Evolutionary conservation across 2,888 invertebrate genomes (phyloP).

Genomic region (Nymphalis polychloros): DNA sequence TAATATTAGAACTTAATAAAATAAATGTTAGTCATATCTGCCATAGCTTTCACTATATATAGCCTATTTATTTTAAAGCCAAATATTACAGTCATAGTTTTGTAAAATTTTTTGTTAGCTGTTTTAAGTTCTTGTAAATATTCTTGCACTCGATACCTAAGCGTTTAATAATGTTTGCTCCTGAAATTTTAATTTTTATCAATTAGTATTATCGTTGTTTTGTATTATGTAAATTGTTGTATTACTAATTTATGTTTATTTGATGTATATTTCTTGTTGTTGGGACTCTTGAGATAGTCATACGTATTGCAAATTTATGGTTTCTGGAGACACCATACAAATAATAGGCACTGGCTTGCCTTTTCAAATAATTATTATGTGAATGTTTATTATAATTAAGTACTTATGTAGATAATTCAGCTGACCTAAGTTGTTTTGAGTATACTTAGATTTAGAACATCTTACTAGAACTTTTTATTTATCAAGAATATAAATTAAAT

Average conservation of each 20-base stretch:
- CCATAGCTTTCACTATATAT: constrained; percentile 78
- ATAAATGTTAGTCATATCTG: constrained; percentile 37
- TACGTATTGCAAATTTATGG: constrained; percentile 55
- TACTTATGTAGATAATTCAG: constrained; percentile 42
- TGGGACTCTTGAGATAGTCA: constrained; percentile 64
- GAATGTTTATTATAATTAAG: constrained; percentile 40
- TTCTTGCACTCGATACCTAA: constrained; percentile 58
- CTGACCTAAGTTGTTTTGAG: constrained; percentile 31
- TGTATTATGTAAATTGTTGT: constrained; percentile 75
- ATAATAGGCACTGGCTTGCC: constrained; percentile 63
- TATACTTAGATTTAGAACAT: constrained; percentile 24
- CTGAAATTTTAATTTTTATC: constrained; percentile 58
- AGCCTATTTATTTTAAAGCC: constrained; percentile 81
- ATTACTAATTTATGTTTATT: constrained; percentile 73
- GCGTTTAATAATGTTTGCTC: constrained; percentile 67
- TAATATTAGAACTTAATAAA: constrained; percentile 34
- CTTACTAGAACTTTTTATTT: constrained; percentile 21
- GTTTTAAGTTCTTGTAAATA: constrained; percentile 78
- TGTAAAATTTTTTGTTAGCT: constrained; percentile 69
- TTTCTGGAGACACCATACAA: constrained; percentile 46
- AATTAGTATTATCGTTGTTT: constrained; percentile 79
- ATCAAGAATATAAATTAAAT: constrained; percentile 27
- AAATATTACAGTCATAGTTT: constrained; percentile 82
- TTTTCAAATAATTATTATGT: constrained; percentile 39
- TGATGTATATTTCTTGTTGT: constrained; percentile 75